Base-by-base conservation (phyloP, 1,140 invertebrate species). In the Mercenaria mercenaria region DNA sequence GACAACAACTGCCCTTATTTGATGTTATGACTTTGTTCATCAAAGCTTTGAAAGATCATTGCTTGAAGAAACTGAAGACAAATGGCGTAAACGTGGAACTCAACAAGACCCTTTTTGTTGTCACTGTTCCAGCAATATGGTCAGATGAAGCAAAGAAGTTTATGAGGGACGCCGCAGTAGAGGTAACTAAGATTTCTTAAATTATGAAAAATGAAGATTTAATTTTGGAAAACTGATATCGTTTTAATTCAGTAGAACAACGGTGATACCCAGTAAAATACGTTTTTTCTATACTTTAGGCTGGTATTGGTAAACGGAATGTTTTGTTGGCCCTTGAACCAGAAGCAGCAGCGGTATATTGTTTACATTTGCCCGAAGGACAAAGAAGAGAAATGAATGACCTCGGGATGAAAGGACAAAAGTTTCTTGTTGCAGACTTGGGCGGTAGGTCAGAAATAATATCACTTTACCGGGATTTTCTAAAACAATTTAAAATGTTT, bases 251-350 rank as follows among this genome's bases (percentile, higher is more conserved):
- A 64, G 32, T 26, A 8, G 20, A 6, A 64, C 32, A 20, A n/a
- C n/a, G 6, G 15, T 47, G 43, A 8, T 47, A 8, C 43, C 43
- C 15, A 8, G 6, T 6, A 47, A 47, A 47, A 47, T 8, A 8
- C 26, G 26, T 13, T 32, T 50, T 50, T n/a, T 41, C 3, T 76
- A 32, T 50, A 29, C 23, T 37, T 0, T 26, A 87, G 84, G 50
- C 69, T 43, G 84, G 84, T 47, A 87, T 87, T 32, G 37, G n/a
- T 11, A 43, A 59, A 29, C 37, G n/a, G 23, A 52, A 77, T 59
- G 34, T 87, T 52, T 29, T 87, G 20, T 43, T 87, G 20, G 84
- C 84, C 1, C 56, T 77, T 26, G 84, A 87, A 77, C 84, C 84
- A 11, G 84, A 87, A 43, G 84, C 72, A 59, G 84, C 84, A 8